Conservation (phyloP, 2,888 invertebrate genomes). For the Sphaeridia pumilis region DNA sequence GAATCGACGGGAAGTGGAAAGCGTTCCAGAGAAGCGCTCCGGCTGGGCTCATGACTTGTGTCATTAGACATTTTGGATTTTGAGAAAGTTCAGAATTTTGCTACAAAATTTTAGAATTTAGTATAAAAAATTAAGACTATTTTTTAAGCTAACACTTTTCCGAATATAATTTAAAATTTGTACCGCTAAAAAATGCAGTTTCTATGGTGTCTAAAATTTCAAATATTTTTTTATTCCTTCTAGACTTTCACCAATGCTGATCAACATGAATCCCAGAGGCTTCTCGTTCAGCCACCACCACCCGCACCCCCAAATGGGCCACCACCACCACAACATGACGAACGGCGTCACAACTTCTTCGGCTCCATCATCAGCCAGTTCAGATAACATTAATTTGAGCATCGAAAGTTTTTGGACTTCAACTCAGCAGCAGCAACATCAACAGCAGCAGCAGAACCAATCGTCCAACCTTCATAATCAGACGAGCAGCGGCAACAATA, state of each 20-base stretch:
- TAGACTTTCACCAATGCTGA: neutral
- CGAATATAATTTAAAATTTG: no score
- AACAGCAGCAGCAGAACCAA: slow-evolving; percentile 15
- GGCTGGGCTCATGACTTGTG: no score
- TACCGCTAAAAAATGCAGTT: no score
- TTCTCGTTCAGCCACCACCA: slow-evolving; percentile 33
- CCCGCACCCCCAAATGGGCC: slow-evolving; percentile 19
- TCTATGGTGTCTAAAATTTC: no score
- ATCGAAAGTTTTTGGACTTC: slow-evolving; percentile 16
- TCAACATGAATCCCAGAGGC: slow-evolving; percentile 31
- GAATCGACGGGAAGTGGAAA: neutral
- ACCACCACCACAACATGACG: slow-evolving; percentile 11
- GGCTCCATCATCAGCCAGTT: slow-evolving; percentile 12
- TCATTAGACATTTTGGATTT: no score
- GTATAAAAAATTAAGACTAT: no score
- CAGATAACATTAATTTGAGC: slow-evolving; percentile 11
- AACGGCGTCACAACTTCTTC: slow-evolving; percentile 17
- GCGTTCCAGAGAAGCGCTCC: no score
- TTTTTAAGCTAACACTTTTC: no score
- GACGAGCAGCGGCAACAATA: neutral
- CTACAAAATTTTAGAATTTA: no score
- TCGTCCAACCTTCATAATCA: slow-evolving; percentile 9
- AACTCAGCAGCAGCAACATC: slow-evolving; percentile 22
- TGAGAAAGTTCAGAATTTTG: no score
- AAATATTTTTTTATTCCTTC: neutral